Evolutionary conservation across 92 coral and sea anemone species (phyloP).

Genomic region (Paramuricea clavata): DNA sequence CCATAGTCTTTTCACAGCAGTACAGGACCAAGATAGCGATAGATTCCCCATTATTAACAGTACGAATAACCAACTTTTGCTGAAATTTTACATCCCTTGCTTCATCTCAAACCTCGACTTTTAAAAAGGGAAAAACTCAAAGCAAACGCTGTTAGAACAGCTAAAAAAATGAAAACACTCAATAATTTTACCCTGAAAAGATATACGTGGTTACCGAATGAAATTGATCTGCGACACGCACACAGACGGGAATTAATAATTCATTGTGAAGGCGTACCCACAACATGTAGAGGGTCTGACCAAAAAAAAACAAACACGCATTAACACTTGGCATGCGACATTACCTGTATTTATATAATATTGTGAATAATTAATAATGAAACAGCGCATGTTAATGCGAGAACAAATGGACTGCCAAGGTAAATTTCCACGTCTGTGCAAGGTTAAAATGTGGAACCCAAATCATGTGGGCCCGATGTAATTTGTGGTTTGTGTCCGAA

Average conservation of each 20-base stretch:
- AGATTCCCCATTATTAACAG: not conserved
- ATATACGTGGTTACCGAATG: not conserved
- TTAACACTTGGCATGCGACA: no score
- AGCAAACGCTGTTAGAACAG: not conserved
- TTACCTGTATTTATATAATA: not conserved
- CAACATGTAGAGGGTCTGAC: not conserved
- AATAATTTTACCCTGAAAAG: not conserved
- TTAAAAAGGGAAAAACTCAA: not conserved
- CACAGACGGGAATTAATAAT: not conserved
- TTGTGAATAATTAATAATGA: not conserved
- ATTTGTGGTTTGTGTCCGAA: no score
- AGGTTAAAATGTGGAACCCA: no score
- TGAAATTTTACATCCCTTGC: not conserved
- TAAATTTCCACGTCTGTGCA: no score
- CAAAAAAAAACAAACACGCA: not conserved
- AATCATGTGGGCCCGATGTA: no score
- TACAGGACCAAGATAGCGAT: not conserved
- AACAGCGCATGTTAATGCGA: not conserved
- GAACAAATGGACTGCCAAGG: no score
- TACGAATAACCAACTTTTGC: no score
- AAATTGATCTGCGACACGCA: not conserved
- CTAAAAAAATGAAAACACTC: not conserved
- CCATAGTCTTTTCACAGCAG: not conserved
- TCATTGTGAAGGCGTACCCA: not conserved
- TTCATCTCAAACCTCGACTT: not conserved